These are phyloP conservation scores for Oceanodroma leucorhoa DNA, from an alignment of 2,797 vertebrate species.

Conservation along the genomic window DNA sequence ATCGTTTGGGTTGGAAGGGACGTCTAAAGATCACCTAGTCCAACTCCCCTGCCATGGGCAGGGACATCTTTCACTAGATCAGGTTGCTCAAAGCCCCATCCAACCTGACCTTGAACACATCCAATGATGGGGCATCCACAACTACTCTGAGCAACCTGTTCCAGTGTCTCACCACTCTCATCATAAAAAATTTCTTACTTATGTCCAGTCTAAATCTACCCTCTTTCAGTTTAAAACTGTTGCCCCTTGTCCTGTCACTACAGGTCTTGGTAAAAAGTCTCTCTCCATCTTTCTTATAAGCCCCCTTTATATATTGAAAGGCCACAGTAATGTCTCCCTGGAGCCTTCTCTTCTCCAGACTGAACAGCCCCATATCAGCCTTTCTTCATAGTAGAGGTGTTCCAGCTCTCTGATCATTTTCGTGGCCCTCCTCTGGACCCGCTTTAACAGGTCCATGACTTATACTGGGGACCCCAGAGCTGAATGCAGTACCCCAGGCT, in stretches of 20 bases:
- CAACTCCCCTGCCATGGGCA: neutral
- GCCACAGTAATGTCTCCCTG: fast-evolving
- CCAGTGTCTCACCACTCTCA: neutral
- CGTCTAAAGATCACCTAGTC: neutral
- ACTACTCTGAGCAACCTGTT: neutral
- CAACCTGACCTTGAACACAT: neutral
- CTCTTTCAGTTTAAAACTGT: neutral
- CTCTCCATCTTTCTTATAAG: neutral
- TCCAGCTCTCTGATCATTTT: neutral
- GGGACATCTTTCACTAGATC: too few species aligned
- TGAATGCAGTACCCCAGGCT: fast-evolving
- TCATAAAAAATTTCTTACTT: neutral
- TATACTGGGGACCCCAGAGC: fast-evolving
- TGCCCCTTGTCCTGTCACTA: neutral
- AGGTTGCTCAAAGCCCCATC: neutral
- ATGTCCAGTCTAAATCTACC: neutral
- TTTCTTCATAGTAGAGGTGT: neutral
- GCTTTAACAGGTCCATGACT: neutral
- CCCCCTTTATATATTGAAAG: neutral
- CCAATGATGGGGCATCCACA: neutral
- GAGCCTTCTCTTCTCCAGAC: neutral
- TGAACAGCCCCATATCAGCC: neutral
- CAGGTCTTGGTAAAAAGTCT: neutral
- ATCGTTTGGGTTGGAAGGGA: neutral
- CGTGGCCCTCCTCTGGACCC: neutral